Evolutionary conservation across 2,888 invertebrate species (phyloP), one percentile per base, ranked within the genome.

Genomic region (Tinea trinotella): DNA sequence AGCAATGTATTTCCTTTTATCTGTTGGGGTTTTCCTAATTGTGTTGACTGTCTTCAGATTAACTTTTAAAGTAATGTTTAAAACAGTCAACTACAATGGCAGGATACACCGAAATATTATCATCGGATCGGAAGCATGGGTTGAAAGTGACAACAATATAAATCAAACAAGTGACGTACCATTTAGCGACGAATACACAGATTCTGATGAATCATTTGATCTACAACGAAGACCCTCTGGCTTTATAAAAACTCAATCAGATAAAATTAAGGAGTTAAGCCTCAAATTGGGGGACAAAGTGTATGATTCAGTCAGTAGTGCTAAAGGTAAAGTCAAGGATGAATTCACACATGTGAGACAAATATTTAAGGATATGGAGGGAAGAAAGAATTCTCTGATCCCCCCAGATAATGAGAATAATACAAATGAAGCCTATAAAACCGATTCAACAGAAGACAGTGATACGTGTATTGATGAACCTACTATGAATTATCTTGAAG

Each of bases 1-100:
- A 0, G 65, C 84, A 0, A 89, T 88, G 74, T 91, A 90, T 64
- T 52, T 84, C 0, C 83, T 90, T 58, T 70, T 89, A 40, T 59
- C 83, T 0, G 87, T 89, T 0, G 82, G 83, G 0, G 60, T 84
- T 0, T 72, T 89, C 22, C 72, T 91, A 7, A 68, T 89, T 0
- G 70, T 89, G 48, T 71, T 88, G 9, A 72, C 90, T 0, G 66
- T 79, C 40, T 82, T 83, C 67, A 72, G 75, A 22, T 62, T 84
- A 0, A 77, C 83, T 1, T 84, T 82, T 65, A 80, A 81, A 57
- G 62, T 85, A n/a, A 77, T 83, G 76, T 83, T 81, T 63, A 78
- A 74, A 59, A 59, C 60, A 4, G 65, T 76, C 15, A 70, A 77
- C 59, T 1, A 30, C 30, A 57, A 59, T 12, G 66, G 63, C 30